These are phyloP conservation scores for Coelopa frigida DNA, from an alignment of 1,140 invertebrate species.

Conservation along the genomic window DNA sequence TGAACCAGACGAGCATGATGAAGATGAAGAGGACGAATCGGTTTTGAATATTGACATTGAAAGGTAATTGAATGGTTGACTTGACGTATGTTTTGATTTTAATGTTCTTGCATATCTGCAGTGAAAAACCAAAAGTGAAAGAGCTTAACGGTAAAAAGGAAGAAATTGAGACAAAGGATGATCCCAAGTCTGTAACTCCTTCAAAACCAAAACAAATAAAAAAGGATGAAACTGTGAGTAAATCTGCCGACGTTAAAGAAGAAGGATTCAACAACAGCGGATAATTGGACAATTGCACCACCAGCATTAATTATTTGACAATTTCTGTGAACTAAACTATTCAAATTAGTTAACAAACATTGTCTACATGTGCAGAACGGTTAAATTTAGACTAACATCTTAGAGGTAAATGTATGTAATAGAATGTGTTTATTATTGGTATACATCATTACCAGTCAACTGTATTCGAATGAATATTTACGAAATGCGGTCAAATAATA, in stretches of 20 bases:
- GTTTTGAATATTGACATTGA: slow-evolving; percentile 47
- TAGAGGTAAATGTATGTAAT: no score
- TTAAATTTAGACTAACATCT: no score
- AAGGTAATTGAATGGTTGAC: slow-evolving; percentile 17
- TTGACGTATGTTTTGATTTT: not conserved
- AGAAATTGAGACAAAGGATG: slow-evolving; percentile 19
- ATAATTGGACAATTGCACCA: no score
- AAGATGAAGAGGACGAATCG: slow-evolving; percentile 64
- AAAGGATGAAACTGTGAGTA: not conserved
- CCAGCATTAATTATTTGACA: no score
- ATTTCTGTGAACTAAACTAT: no score
- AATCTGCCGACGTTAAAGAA: slow-evolving; percentile 4
- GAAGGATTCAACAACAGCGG: not conserved
- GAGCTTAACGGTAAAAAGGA: slow-evolving; percentile 24
- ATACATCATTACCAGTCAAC: no score
- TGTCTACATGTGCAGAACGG: no score
- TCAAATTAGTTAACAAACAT: no score
- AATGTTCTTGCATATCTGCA: slow-evolving; percentile 10
- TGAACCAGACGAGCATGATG: slow-evolving; percentile 52
- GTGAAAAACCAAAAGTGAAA: slow-evolving; percentile 36
- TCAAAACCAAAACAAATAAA: not conserved
- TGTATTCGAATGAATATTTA: no score
- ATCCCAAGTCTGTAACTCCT: no score
- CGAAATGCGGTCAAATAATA: no score
- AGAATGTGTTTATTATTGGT: no score